phyloP scores from a whole-genome alignment of 2,888 invertebrate genomes.

The Heteromyza rotundicornis region DNA sequence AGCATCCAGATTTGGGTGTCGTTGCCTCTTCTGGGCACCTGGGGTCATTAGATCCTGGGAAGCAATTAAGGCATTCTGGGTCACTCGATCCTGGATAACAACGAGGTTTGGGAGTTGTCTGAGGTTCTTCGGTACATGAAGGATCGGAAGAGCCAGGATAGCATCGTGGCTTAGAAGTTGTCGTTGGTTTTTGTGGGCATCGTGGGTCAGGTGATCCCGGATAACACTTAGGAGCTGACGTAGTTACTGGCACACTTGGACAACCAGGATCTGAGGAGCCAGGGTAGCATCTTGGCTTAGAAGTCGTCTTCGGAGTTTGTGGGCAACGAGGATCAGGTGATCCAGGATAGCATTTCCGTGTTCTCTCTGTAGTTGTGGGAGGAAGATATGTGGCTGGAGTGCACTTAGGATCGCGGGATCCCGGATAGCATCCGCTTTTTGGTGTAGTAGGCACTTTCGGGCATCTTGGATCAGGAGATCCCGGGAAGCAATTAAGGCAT shows the following conservation, averaged over 20 bases:
- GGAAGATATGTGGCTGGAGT: slow-evolving; percentile 38
- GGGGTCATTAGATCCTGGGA: slow-evolving; percentile 51
- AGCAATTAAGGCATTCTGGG: slow-evolving; percentile 47
- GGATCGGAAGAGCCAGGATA: slow-evolving; percentile 12
- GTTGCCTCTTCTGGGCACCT: slow-evolving; percentile 37
- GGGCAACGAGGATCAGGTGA: slow-evolving; percentile 52
- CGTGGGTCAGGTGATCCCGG: slow-evolving; percentile 51
- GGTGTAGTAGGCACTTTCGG: no score
- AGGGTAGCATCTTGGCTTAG: slow-evolving; percentile 26
- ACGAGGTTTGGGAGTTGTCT: no score
- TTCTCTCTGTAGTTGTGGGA: slow-evolving; percentile 42
- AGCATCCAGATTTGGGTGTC: slow-evolving; percentile 20
- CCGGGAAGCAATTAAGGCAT: slow-evolving; percentile 43
- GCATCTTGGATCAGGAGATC: slow-evolving; percentile 44
- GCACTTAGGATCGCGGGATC: slow-evolving; percentile 16
- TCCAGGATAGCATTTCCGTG: slow-evolving; percentile 51
- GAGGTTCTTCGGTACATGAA: background rate
- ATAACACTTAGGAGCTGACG: slow-evolving; percentile 53
- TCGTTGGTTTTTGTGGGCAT: slow-evolving; percentile 37
- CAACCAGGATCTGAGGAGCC: slow-evolving; percentile 42
- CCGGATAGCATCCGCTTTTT: background rate
- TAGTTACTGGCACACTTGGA: slow-evolving; percentile 28
- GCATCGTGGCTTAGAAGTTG: slow-evolving; percentile 21
- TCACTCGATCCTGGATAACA: slow-evolving; percentile 20
- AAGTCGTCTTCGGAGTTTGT: slow-evolving; percentile 28